A percentile compares a stretch with the other conserved stretches of the same genome.
Evolutionary conservation across 2,797 vertebrate genomes (phyloP).

Genomic region (Esox lucius): DNA sequence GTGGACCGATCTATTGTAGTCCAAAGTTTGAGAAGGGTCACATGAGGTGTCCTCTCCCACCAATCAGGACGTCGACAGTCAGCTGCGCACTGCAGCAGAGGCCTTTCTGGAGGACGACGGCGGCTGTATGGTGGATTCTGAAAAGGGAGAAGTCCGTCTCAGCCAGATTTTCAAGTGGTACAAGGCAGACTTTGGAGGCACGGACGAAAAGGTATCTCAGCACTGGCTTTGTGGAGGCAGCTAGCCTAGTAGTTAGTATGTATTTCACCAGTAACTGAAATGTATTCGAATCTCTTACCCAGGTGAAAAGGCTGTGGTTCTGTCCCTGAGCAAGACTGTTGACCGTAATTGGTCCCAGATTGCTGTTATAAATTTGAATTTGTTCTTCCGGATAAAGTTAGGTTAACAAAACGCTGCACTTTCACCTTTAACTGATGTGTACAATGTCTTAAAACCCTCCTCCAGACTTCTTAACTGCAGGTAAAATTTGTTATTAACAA

Average conservation of each 20-base stretch:
- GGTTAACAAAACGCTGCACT: too few relatives aligned
- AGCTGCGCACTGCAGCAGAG: conserved; percentile 75
- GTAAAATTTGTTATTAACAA: too few relatives aligned
- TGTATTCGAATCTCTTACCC: too few relatives aligned
- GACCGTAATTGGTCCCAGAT: too few relatives aligned
- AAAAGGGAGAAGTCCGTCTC: conserved; percentile 75
- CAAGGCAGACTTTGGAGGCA: conserved; percentile 80
- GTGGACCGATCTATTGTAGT: conserved; percentile 6
- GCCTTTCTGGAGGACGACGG: conserved; percentile 79
- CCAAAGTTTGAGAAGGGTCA: background rate
- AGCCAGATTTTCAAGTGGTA: conserved; percentile 85
- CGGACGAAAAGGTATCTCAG: conserved; percentile 75
- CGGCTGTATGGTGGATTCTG: conserved; percentile 70
- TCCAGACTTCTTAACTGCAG: too few relatives aligned
- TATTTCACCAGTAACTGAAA: too few relatives aligned
- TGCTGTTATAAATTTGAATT: too few relatives aligned
- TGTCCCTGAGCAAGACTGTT: too few relatives aligned
- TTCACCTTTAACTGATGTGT: background rate
- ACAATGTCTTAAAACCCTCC: too few relatives aligned
- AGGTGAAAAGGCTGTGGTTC: too few relatives aligned
- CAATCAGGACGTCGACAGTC: conserved; percentile 73
- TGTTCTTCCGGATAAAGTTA: too few relatives aligned
- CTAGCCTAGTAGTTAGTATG: background rate
- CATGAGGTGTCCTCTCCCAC: background rate
- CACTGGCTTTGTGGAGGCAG: background rate